A percentile compares a stretch with the other conserved stretches of the same genome.
Conservation (phyloP, 2,113 vertebrate genomes). For the Protobothrops flavoviridis region DNA sequence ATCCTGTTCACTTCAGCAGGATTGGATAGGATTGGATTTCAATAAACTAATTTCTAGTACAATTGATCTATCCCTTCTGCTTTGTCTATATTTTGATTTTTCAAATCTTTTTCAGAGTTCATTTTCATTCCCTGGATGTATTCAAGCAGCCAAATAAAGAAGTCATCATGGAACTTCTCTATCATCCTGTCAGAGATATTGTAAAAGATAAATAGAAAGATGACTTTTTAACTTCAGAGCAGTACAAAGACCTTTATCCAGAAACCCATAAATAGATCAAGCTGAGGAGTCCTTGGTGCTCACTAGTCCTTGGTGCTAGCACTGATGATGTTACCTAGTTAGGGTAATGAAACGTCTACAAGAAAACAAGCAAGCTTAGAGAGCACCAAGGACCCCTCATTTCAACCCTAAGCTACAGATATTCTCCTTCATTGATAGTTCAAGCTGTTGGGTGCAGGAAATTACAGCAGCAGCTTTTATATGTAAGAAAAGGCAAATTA, state of each 20-base stretch:
- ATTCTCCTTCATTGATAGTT: too few relatives aligned
- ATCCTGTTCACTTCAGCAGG: neutral
- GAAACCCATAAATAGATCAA: neutral
- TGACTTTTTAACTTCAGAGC: neutral
- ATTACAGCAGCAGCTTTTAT: neutral
- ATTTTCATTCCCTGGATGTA: neutral
- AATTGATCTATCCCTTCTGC: neutral
- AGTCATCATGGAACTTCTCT: neutral
- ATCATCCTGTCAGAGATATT: neutral
- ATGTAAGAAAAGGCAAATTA: neutral
- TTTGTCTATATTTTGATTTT: neutral
- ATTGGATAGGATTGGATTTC: neutral
- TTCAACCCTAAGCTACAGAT: too few relatives aligned
- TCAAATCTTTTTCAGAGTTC: neutral
- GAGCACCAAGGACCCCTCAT: too few relatives aligned
- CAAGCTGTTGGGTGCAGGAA: neutral
- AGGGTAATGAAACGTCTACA: too few relatives aligned
- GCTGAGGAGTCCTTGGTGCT: neutral
- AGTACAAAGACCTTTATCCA: neutral
- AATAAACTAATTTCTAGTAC: neutral
- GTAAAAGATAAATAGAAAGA: neutral
- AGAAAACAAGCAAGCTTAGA: too few relatives aligned
- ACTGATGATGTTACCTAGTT: too few relatives aligned
- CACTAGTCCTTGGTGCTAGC: too few relatives aligned
- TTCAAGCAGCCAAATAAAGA: neutral